These are phyloP conservation scores for Phataginus tricuspis DNA, from an alignment of 2,797 vertebrate genomes.

Conservation along the genomic window DNA sequence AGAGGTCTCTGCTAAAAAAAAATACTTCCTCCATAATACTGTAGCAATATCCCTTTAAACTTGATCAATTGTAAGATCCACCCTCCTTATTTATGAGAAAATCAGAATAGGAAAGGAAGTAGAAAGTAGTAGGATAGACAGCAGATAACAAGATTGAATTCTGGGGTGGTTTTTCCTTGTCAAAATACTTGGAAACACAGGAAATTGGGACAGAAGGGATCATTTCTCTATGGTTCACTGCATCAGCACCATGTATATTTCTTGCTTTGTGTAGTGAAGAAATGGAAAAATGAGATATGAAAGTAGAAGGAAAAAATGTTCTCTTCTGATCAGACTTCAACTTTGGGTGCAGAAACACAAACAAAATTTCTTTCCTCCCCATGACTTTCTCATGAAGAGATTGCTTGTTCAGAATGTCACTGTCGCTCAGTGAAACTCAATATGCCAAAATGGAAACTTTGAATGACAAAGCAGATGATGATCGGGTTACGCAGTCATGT, in stretches of 20 bases:
- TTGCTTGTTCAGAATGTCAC: not conserved
- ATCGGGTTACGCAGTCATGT: not conserved
- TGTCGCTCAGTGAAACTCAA: not conserved
- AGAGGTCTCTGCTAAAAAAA: conserved; percentile 6
- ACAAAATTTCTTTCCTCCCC: not conserved
- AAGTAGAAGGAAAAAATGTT: not conserved
- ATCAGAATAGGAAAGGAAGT: not conserved
- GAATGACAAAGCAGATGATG: not conserved
- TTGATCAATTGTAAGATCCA: not conserved
- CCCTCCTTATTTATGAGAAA: not conserved
- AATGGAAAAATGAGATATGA: not conserved
- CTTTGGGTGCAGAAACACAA: not conserved
- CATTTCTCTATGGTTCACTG: not conserved
- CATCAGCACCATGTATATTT: not conserved
- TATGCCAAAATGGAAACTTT: not conserved
- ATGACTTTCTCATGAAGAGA: not conserved
- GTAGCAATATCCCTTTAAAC: not conserved
- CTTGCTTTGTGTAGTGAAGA: not conserved
- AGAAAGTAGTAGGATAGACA: not conserved
- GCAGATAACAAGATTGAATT: not conserved
- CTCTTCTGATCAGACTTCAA: not conserved
- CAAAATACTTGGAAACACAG: not conserved
- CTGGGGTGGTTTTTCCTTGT: not conserved
- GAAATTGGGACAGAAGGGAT: not conserved
- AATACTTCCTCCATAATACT: not conserved